These are phyloP conservation scores for Tiliacea citrago DNA, from an alignment of 2,888 invertebrate genomes.

Conservation along the genomic window DNA sequence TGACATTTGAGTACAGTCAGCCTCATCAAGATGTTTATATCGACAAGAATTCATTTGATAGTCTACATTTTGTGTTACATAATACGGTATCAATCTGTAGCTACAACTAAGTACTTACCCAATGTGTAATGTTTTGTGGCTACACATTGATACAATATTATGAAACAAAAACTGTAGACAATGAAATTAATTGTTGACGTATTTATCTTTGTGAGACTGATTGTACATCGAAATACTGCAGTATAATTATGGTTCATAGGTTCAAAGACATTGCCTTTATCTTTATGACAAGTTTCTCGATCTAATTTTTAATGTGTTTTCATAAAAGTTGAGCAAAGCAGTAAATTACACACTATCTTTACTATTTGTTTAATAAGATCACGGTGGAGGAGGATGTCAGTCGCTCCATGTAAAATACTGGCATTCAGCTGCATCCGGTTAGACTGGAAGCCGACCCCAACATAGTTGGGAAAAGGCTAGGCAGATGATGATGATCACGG, in stretches of 20 bases:
- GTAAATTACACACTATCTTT: not conserved
- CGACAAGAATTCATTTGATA: not conserved
- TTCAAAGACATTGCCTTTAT: not conserved
- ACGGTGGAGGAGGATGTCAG: too few relatives aligned
- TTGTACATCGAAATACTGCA: not conserved
- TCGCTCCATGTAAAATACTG: too few relatives aligned
- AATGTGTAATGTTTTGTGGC: not conserved
- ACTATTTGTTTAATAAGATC: too few relatives aligned
- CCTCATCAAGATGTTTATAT: not conserved
- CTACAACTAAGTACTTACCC: not conserved
- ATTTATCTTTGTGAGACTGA: not conserved
- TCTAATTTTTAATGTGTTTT: not conserved
- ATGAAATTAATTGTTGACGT: not conserved
- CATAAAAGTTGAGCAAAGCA: not conserved
- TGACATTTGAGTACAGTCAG: slow-evolving; percentile 28
- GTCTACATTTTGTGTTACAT: not conserved
- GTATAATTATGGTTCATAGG: not conserved
- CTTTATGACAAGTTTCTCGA: not conserved
- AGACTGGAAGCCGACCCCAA: too few relatives aligned
- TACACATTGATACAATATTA: not conserved
- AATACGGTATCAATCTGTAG: too few relatives aligned
- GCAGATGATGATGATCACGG: too few relatives aligned
- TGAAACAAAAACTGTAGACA: too few relatives aligned
- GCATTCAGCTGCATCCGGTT: too few relatives aligned
- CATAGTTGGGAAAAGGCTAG: too few relatives aligned